Percentiles rank a stretch among this genome's conserved stretches.
phyloP scores from a whole-genome alignment of 2,888 invertebrate genomes.

The Stenchaetothrips biformis region DNA sequence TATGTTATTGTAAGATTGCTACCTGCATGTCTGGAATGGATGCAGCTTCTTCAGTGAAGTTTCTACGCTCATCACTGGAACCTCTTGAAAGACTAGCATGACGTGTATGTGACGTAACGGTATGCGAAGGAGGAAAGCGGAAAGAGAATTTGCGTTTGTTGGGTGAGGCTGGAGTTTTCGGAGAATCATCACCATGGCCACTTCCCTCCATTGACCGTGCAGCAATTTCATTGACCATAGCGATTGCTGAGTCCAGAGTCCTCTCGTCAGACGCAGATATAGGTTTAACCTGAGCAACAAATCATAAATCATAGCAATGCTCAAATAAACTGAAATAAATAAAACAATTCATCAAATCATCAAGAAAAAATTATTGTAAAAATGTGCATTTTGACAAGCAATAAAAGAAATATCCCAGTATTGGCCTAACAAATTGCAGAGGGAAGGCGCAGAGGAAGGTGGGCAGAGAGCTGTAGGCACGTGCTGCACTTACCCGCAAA shows the following conservation, averaged over 20 bases:
- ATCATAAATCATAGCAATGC: background rate
- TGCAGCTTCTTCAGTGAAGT: slow-evolving; percentile 85
- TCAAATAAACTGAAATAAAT: background rate
- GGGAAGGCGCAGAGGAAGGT: background rate
- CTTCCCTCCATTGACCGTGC: slow-evolving; percentile 55
- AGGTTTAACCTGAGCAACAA: slow-evolving; percentile 63
- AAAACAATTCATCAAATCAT: background rate
- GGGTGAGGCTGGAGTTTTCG: slow-evolving; percentile 57
- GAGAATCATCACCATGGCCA: slow-evolving; percentile 41
- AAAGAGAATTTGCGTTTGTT: slow-evolving; percentile 78
- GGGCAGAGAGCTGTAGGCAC: background rate
- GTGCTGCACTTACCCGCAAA: slow-evolving; percentile 10
- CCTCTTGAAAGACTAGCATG: slow-evolving; percentile 45
- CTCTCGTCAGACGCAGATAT: slow-evolving; percentile 91
- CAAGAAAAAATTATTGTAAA: background rate
- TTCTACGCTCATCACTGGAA: slow-evolving; percentile 67
- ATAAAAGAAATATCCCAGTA: background rate
- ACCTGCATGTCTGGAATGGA: slow-evolving; percentile 85
- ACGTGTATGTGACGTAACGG: slow-evolving; percentile 3
- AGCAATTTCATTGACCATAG: slow-evolving; percentile 87
- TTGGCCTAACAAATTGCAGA: background rate
- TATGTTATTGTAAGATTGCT: slow-evolving; percentile 41
- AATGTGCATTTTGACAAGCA: background rate
- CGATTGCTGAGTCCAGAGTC: slow-evolving; percentile 86
- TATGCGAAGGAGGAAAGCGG: slow-evolving; percentile 56